phyloP scores from a whole-genome alignment of 2,113 vertebrate species.

The Capreolus pygargus region DNA sequence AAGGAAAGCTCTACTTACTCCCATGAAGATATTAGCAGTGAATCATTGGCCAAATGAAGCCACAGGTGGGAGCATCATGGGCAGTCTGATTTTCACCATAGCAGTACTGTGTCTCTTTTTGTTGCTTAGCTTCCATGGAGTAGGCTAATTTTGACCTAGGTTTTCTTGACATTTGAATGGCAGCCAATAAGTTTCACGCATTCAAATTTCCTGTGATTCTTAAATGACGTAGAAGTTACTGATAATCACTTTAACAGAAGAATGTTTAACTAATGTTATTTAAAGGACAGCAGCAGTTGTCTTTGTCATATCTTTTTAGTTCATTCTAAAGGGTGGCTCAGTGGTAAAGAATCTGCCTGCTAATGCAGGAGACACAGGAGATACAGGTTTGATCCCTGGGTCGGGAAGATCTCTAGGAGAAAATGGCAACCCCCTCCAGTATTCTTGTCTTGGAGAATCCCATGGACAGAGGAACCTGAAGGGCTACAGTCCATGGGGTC shows the following conservation, averaged over 20 bases:
- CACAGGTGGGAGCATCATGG: fast-evolving
- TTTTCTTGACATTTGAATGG: background rate
- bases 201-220: background rate
- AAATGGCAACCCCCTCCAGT: background rate
- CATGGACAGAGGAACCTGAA: background rate
- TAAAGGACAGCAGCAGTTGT: background rate
- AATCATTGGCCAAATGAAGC: background rate
- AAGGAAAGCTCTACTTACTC: background rate
- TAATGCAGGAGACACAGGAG: background rate
- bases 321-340: background rate
- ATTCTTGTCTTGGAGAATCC: background rate
- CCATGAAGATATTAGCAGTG: background rate
- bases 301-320: background rate
- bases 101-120: background rate
- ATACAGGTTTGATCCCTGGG: background rate
- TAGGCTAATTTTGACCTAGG: background rate
- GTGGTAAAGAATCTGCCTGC: background rate
- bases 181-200: background rate
- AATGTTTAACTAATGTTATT: background rate
- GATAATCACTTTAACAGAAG: background rate
- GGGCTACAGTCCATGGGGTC: background rate
- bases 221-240: background rate
- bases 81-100: background rate
- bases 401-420: background rate
- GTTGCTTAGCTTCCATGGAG: background rate